Evolutionary conservation across 2,888 invertebrate genomes (phyloP), one percentile per base, ranked within the genome.

Genomic region (Hypomecis punctinalis): DNA sequence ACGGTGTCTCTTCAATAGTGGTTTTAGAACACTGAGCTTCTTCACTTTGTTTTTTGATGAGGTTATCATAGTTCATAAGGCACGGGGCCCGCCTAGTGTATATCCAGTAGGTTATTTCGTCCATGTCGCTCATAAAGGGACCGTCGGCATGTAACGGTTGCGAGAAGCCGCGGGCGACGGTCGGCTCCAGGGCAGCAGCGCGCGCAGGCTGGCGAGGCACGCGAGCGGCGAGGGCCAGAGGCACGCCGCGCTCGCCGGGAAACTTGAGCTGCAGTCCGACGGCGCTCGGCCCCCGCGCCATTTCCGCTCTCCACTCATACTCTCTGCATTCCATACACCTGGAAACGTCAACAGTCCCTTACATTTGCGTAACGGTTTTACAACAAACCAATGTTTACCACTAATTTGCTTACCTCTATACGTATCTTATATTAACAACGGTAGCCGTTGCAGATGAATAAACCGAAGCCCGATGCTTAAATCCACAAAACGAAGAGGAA

Each of bases 91-190:
- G 81, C 69, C 89, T 89, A 0, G 93, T 92, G 71, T 84, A 82
- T 39, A 93, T 83, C 93, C 93, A 93, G 71, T 85, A 92, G 0
- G 87, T 78, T 79, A 93, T 93, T 76, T 93, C 93, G 69, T 93
- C 92, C 89, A 92, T 91, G 69, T 82, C 85, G 83, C 73, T 90
- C 85, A 90, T 89, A 89, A 89, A 88, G 88, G 88, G 88, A 86
- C 53, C 55, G 63, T 66, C 61, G 13, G 43, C 37, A 42, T 33
- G 59, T 6, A 59, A n/a, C 10, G 51, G 42, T 47, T 52, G 46
- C 37, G 46, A 33, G 35, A 6, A 40, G 46, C 40, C 73, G 71
- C 62, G 43, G 53, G 40, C 6, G 9, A 13, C 33, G 11, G 36
- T n/a, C 46, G 39, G 51, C 61, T 45, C 51, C 52, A 47, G 59